Base-by-base conservation (phyloP, 2,113 vertebrate species). In the Peucedramus taeniatus region DNA sequence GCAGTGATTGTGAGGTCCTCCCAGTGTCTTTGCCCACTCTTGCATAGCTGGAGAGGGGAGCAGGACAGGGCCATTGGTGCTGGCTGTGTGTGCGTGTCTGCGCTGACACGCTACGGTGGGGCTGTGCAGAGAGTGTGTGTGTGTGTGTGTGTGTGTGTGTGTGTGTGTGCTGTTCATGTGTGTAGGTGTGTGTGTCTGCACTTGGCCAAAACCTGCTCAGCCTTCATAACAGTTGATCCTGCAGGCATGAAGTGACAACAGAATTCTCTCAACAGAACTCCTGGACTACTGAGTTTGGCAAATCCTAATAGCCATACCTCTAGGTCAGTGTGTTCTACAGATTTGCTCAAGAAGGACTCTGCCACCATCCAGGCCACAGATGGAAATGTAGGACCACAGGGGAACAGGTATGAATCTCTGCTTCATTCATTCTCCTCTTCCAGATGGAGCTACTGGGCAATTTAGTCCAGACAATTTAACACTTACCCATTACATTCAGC, bases 81-180 rank as follows among this genome's bases (percentile, higher is more conserved):
- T 40, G 31, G 11, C 53, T 77, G 30, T 50, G 40, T 13, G 12
- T 59, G 22, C 17, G 20, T 13, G 21, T 13, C 20, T 35, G 35
- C 1, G 2, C 15, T 39, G 61, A 65, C 20, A 20, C 9, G 4
- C 13, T 8, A 21, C 2, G 1, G 16, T 3, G 35, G 0, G 2
- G 6, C 45, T n/a, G 26, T 40, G 35, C 2, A 0, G 19, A 3
- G 2, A n/a, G n/a, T n/a, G n/a, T n/a, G n/a, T n/a, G n/a, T n/a
- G 10, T 9, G 54, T 39, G 24, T 27, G 18, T 8, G 10, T 11
- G 54, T 39, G 27, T 27, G 20, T 22, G 19, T 33, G 21, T 6
- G 7, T 26, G 9, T 4, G 12, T 11, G 26, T 18, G 14, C 26
- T 61, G 23, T 2, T 49, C 57, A 10, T 0, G 0, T 19, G 23